Evolutionary conservation across 2,888 invertebrate genomes (phyloP).

Genomic region (Taenaris catops): DNA sequence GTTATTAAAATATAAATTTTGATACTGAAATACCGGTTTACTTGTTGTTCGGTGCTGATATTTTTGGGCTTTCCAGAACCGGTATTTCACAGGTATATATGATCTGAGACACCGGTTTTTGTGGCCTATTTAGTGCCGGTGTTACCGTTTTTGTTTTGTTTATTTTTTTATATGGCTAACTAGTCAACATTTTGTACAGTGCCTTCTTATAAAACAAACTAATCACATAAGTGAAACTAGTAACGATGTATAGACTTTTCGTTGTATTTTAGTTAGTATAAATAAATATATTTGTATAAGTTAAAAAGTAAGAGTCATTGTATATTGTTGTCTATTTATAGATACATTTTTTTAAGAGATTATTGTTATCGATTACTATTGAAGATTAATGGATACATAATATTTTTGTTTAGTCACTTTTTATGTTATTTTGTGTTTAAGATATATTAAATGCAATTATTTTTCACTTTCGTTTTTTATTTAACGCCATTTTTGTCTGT

Average conservation of each 20-base stretch:
- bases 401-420: neutral
- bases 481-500: too few species aligned
- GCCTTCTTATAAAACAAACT: constrained; percentile 11
- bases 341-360: constrained; percentile 21
- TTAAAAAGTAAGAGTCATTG: neutral
- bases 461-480: constrained; percentile 4
- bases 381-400: neutral
- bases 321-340: constrained; percentile 3
- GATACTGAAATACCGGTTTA: too few species aligned
- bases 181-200: constrained; percentile 14
- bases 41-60: too few species aligned
- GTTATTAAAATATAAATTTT: too few species aligned
- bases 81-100: too few species aligned
- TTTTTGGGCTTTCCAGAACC: too few species aligned
- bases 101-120: too few species aligned
- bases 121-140: too few species aligned
- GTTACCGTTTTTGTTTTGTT: too few species aligned
- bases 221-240: constrained; percentile 5
- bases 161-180: too few species aligned
- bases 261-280: too few species aligned
- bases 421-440: constrained; percentile 21
- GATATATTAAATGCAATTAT: constrained; percentile 7
- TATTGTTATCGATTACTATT: constrained; percentile 20
- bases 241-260: neutral
- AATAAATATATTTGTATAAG: neutral